Base-by-base conservation (phyloP, 2,888 invertebrate genomes). In the Gasteruption jaculator region DNA sequence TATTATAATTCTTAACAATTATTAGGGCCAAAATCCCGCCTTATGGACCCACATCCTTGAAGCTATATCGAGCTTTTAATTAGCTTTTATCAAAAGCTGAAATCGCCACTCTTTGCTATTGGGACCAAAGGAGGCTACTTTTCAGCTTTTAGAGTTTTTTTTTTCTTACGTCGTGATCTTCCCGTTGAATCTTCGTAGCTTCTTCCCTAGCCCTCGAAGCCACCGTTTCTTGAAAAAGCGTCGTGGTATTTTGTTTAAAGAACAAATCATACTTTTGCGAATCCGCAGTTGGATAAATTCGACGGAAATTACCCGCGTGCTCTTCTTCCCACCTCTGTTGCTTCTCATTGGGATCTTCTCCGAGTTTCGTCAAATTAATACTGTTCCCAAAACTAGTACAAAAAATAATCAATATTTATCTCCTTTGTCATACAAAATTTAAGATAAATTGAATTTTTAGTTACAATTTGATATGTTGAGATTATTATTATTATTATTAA, bases 201-300 rank as follows among this genome's bases (percentile, higher is more conserved):
- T 85, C 85, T 45, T 86, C 87, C 32, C 88, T 77, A 0, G 86
- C 86, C 45, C 85, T 80, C 38, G 87, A 87, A 0, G 86, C 81
- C 0, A 82, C 83, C 0, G 89, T 90, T 51, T 82, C 80, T 33
- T 84, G 83, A 65, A 85, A 88, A 43, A 85, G 72, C 3, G 85
- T 84, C 44, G 80, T 81, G 37, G 82, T 80, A 30, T 82, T 86
- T 72, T 88, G 86, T 58, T 84, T 81, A 64, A 86, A 86, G 60
- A 83, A 83, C 41, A 79, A 75, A 33, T 81, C 76, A 65, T 88
- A 90, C 57, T 80, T 80, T 39, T 79, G 78, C 12, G 65, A 62
- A 42, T 76, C 75, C 0, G 65, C 45, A 19, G 79, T 77, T 1
- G 88, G 88, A 74, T 85, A 88, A 41, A 87, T 79, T 45, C 82